Percentiles rank a stretch among this genome's conserved stretches.
These are phyloP conservation scores for Cydia splendana DNA, from an alignment of 1,140 invertebrate genomes.

Conservation along the genomic window DNA sequence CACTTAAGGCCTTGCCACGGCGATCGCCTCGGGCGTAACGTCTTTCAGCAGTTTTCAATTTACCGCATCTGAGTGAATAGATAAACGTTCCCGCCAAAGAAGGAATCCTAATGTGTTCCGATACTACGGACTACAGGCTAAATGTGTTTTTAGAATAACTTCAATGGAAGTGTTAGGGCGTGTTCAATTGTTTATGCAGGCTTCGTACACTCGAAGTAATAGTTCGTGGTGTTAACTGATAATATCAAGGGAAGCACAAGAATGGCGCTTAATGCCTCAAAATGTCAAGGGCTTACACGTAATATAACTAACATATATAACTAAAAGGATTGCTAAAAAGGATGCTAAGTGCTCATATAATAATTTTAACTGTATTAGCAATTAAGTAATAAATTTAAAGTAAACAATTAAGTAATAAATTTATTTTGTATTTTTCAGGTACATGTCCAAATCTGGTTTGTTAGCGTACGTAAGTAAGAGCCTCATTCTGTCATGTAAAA, in stretches of 20 bases:
- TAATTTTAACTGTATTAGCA: too few species aligned
- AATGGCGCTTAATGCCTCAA: background rate
- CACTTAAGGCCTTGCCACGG: constrained; percentile 11
- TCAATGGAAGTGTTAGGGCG: constrained; percentile 10
- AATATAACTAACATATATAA: too few species aligned
- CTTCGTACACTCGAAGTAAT: background rate
- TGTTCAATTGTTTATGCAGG: background rate
- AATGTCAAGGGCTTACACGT: background rate
- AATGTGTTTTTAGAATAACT: background rate
- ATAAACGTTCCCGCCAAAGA: constrained; percentile 21
- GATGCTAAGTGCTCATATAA: too few species aligned
- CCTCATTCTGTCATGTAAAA: constrained; percentile 29
- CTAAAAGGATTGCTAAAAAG: too few species aligned
- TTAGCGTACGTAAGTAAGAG: background rate
- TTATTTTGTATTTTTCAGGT: constrained; percentile 2
- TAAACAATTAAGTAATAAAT: too few species aligned
- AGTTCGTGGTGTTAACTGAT: background rate
- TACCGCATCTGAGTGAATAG: constrained; percentile 22
- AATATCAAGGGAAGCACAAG: background rate
- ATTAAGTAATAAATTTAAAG: background rate
- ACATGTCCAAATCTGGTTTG: background rate
- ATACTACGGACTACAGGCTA: background rate
- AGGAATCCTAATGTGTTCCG: constrained; percentile 18
- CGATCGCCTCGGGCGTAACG: constrained; percentile 10
- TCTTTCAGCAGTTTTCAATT: constrained; percentile 28